A percentile compares a stretch with the other conserved stretches of the same genome.
These are phyloP conservation scores for Sebastes glaucus DNA, from an alignment of 2,797 vertebrate genomes.

Conservation along the genomic window DNA sequence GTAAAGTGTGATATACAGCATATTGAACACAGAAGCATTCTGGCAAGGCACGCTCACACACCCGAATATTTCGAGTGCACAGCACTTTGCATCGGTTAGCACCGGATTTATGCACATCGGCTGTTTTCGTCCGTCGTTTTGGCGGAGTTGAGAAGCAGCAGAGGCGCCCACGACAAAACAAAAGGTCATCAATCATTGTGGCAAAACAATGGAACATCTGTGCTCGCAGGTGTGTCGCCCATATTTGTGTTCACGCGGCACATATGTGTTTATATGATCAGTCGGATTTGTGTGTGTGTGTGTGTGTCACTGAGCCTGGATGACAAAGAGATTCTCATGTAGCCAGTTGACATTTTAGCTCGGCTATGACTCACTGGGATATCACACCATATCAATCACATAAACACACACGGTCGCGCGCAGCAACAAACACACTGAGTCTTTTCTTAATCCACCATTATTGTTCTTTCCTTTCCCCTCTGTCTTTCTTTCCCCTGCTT, in stretches of 20 bases:
- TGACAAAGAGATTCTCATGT: constrained; percentile 79
- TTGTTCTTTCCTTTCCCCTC: constrained; percentile 71
- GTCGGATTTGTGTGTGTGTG: constrained; percentile 23
- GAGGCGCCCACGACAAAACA: constrained; percentile 64
- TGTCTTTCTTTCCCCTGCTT: constrained; percentile 74
- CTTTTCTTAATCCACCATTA: constrained; percentile 77
- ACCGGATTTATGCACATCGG: constrained; percentile 46
- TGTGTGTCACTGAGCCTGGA: constrained; percentile 58
- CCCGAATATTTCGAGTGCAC: constrained; percentile 58
- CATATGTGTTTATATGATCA: constrained; percentile 63
- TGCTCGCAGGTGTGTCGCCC: constrained; percentile 73
- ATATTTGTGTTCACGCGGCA: constrained; percentile 63
- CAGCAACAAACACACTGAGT: constrained; percentile 36
- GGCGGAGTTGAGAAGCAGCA: constrained; percentile 54
- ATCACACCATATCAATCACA: constrained; percentile 83
- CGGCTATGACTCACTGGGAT: constrained; percentile 81
- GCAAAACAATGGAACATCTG: constrained; percentile 80
- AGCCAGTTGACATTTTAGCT: constrained; percentile 85
- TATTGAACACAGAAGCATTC: constrained; percentile 51
- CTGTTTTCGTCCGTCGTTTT: constrained; percentile 55
- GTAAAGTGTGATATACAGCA: constrained; percentile 66
- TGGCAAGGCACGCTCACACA: constrained; percentile 42
- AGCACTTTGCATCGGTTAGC: constrained; percentile 52
- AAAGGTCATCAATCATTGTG: constrained; percentile 80
- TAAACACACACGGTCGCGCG: constrained; percentile 38